Conservation (phyloP, 2,113 vertebrate species). For the Cyphomyrus discorhynchus region DNA sequence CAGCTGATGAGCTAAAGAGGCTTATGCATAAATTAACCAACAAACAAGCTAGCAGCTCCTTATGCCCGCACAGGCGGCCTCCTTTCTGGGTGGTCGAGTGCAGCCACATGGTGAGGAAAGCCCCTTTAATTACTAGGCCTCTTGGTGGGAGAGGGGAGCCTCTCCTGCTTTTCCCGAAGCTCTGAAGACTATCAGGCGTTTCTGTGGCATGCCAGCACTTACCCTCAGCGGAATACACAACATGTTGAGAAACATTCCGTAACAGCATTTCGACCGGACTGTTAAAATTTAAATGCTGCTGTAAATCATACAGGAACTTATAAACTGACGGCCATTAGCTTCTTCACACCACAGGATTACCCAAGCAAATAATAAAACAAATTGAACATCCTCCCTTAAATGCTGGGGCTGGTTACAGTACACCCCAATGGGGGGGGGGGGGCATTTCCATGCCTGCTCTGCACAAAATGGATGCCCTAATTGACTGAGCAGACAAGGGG, state of each 20-base stretch:
- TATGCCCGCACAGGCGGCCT: neutral
- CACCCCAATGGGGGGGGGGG: neutral
- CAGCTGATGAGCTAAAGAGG: neutral
- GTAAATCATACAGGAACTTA: slow-evolving; percentile 31
- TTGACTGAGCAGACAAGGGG: neutral
- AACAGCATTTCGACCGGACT: slow-evolving; percentile 19
- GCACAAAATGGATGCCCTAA: neutral
- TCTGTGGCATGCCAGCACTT: slow-evolving; percentile 19
- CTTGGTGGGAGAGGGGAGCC: neutral
- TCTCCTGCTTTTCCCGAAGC: slow-evolving; percentile 10
- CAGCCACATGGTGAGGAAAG: neutral
- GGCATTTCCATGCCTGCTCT: neutral
- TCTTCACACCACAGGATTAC: slow-evolving; percentile 33
- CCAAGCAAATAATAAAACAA: slow-evolving; percentile 33
- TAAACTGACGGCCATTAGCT: slow-evolving; percentile 25
- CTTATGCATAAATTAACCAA: neutral
- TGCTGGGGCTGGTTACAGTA: neutral
- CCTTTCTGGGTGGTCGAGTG: neutral
- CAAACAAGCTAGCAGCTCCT: neutral
- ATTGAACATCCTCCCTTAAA: slow-evolving; percentile 22
- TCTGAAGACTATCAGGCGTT: neutral
- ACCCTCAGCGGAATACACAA: slow-evolving; percentile 25
- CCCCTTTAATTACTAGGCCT: neutral
- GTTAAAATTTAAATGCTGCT: slow-evolving; percentile 18
- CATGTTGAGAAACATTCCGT: slow-evolving; percentile 32